Base-by-base conservation (phyloP, 2,113 vertebrate genomes). In the Engraulis encrasicolus region DNA sequence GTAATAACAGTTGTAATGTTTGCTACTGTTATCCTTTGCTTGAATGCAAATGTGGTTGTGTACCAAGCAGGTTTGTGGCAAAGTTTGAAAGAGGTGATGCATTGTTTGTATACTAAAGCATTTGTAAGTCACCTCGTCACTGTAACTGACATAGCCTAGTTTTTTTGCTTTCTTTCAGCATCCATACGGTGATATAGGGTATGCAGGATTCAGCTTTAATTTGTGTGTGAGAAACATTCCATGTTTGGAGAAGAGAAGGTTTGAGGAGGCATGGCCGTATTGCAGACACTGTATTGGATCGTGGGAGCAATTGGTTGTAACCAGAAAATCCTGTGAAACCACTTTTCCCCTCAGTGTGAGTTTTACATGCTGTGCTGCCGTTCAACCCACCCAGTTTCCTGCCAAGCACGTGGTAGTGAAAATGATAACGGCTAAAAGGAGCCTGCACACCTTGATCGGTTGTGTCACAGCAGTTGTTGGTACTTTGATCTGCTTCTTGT, bases 281-380 rank as follows among this genome's bases (percentile, higher is more conserved):
- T 37, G 52, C 11, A 52, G 20, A 15, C 7, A 54, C n/a, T 4
- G n/a, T 20, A 23, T 27, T 80, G 77, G 34, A 83, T 83, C 37
- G n/a, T 23, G 77, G 38, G 40, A 78, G 19, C 31, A 74, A n/a
- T 80, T 34, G 71, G 38, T 49, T 27, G 19, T 81, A 85, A 88
- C 81, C 37, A 77, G 83, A 87, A 87, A 83, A 82, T 86, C 82
- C 45, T 83, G 50, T 87, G 50, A 66, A 50, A n/a, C 31, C 19
- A 20, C 85, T 84, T 31, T 6, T 50, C 4, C 50, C 80, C 50
- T 84, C 14, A 34, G 23, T 5, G 3, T 20, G 27, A 15, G 52
- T 50, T 66, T 58, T 48, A 49, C 71, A 38, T 11, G 19, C 0
- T 66, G 50, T 2, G 14, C 50, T 52, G 58, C 6, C 31, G 58